These are phyloP conservation scores for Oostethus manadensis DNA, from an alignment of 2,113 vertebrate genomes.

Conservation along the genomic window DNA sequence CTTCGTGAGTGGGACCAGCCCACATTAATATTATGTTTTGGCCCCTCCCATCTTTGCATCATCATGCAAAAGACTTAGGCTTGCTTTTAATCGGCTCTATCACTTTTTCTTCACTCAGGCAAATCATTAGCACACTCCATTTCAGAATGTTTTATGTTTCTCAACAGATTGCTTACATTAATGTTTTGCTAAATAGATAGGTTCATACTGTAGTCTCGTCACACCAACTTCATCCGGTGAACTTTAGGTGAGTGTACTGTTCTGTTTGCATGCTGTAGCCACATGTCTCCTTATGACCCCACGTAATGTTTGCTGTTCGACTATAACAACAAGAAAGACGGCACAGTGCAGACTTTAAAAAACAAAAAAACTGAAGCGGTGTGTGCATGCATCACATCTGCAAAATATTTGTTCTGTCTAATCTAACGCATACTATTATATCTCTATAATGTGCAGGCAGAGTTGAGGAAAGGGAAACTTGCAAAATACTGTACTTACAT, in stretches of 20 bases:
- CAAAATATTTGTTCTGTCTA: background rate
- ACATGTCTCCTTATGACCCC: slow-evolving; percentile 6
- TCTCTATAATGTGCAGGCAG: background rate
- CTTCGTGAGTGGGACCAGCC: background rate
- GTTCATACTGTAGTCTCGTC: background rate
- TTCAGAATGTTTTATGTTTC: too few relatives aligned
- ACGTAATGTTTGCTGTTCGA: slow-evolving; percentile 28
- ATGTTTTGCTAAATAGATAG: too few relatives aligned
- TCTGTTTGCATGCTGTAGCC: slow-evolving; percentile 25
- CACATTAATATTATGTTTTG: too few relatives aligned
- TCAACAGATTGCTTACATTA: too few relatives aligned
- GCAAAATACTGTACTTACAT: background rate
- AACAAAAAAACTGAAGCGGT: background rate
- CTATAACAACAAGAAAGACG: slow-evolving; percentile 1
- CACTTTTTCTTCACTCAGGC: too few relatives aligned
- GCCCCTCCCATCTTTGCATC: background rate
- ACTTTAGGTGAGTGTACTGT: slow-evolving; percentile 58
- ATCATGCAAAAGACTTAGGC: background rate
- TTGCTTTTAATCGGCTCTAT: background rate
- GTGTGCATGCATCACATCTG: background rate
- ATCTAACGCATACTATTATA: background rate
- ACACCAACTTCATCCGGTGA: slow-evolving; percentile 10
- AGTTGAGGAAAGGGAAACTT: background rate
- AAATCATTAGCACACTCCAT: too few relatives aligned
- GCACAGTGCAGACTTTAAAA: background rate